Percentiles rank a stretch among this genome's conserved stretches.
Conservation (phyloP, 2,888 invertebrate species). For the Cynaeus angustus region DNA sequence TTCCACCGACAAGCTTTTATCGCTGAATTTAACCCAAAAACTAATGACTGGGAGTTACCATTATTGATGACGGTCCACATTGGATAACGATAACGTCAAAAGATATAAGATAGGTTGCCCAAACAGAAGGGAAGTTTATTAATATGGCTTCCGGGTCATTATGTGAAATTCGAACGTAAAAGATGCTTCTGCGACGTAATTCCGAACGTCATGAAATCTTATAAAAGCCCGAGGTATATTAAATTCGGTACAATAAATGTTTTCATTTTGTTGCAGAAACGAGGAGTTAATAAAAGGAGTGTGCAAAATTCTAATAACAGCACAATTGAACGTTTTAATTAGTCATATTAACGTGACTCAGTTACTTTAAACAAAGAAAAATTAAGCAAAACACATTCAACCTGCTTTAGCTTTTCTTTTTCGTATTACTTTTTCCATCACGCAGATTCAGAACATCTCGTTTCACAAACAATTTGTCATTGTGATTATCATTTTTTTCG, state of each 20-base stretch:
- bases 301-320: background rate
- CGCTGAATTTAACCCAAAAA: conserved; percentile 23
- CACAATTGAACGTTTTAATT: background rate
- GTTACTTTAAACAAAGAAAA: background rate
- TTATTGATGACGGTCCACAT: conserved; percentile 13
- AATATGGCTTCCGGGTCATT: conserved; percentile 29
- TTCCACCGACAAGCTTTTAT: conserved; percentile 18
- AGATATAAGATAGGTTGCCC: conserved; percentile 18
- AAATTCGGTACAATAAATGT: conserved; percentile 6
- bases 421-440: background rate
- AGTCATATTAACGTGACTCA: background rate
- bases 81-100: conserved; percentile 31
- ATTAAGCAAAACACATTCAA: background rate
- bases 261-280: conserved; percentile 6
- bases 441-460: background rate
- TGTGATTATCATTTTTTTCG: conserved; percentile 3
- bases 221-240: background rate
- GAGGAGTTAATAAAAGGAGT: background rate
- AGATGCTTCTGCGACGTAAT: conserved; percentile 3
- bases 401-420: background rate
- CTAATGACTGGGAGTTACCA: conserved; percentile 24
- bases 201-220: conserved; percentile 6
- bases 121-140: conserved; percentile 16
- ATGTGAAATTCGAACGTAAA: conserved; percentile 1
- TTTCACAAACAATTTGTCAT: conserved; percentile 24